Percentiles rank a stretch among this genome's conserved stretches.
Conservation (phyloP, 2,797 vertebrate genomes). For the Apogon hyalosoma region DNA sequence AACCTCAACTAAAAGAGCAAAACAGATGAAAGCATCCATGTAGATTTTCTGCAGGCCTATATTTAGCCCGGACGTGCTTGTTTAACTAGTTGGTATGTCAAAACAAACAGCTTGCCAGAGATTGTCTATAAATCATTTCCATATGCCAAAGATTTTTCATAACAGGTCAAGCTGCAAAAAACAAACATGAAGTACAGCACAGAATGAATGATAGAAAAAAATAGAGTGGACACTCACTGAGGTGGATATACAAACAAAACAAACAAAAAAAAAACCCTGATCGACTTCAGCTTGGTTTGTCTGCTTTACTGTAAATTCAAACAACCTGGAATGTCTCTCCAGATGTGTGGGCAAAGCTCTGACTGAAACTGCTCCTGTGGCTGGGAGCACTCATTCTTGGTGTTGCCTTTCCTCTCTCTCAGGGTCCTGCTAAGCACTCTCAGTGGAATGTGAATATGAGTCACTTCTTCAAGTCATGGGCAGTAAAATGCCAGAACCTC, state of each 20-base stretch:
- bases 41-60: conserved; percentile 55
- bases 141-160: conserved; percentile 66
- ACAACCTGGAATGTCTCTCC: conserved; percentile 67
- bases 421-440: conserved; percentile 60
- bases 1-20: conserved; percentile 26
- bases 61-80: conserved; percentile 66
- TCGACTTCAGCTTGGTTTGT: conserved; percentile 40
- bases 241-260: conserved; percentile 5
- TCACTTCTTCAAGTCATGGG: conserved; percentile 67
- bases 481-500: conserved; percentile 58
- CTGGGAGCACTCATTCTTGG: conserved; percentile 43
- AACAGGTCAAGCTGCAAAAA: conserved; percentile 52
- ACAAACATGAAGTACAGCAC: conserved; percentile 43
- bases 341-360: conserved; percentile 70
- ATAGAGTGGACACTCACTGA: conserved; percentile 25
- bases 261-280: conserved; percentile 39
- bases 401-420: conserved; percentile 53
- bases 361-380: conserved; percentile 49
- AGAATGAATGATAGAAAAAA: conserved; percentile 18
- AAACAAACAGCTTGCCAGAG: conserved; percentile 62
- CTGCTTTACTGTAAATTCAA: conserved; percentile 61
- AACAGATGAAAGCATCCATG: conserved; percentile 42
- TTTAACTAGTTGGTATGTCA: conserved; percentile 67
- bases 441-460: conserved; percentile 76
- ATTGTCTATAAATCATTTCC: conserved; percentile 72